Evolutionary conservation across 2,797 vertebrate genomes (phyloP), one percentile per base, ranked within the genome.

Genomic region (Antennarius maculatus): DNA sequence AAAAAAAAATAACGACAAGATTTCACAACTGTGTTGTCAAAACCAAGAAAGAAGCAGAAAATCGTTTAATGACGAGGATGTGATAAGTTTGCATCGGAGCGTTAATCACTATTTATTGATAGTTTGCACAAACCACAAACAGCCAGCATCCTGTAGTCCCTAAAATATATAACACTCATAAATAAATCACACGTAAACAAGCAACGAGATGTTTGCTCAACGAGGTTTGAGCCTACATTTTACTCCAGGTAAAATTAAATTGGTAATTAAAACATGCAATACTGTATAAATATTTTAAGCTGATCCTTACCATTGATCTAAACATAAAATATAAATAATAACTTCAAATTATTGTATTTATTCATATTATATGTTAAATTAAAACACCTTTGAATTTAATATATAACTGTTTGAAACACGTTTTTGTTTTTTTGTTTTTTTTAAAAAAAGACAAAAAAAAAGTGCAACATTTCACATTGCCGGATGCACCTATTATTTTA

Each of bases 131-230:
- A 34, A 34, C 2, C 7, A 39, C 23, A 57, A 59, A 53, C 28
- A 15, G 7, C 17, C 37, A 31, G 0, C n/a, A 34, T 16, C 23
- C 45, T 45, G 58, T 54, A 58, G 18, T 43, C 1, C 6, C 37
- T 46, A 37, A 66, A 66, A 61, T 52, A 34, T 37, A 29, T 51
- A 70, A 29, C 29, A 52, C 1, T 39, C 13, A 34, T 59, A 28
- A 17, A 51, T 66, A 31, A 58, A 54, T 69, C 15, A 52, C 31
- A 39, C 37, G 9, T 34, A 34, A 34, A 34, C 31, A 34, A 34
- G 5, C 5, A 34, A 34, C 31, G 7, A 5, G 31, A 34, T 34
- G 31, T 8, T 34, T n/a, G n/a, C n/a, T n/a, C n/a, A n/a, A n/a
- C 31, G 4, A 3, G 5, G 3, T 34, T 34, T 5, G 7, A 34